These are phyloP conservation scores for Pseudococcus viburni DNA, from an alignment of 2,888 invertebrate species.

Conservation along the genomic window DNA sequence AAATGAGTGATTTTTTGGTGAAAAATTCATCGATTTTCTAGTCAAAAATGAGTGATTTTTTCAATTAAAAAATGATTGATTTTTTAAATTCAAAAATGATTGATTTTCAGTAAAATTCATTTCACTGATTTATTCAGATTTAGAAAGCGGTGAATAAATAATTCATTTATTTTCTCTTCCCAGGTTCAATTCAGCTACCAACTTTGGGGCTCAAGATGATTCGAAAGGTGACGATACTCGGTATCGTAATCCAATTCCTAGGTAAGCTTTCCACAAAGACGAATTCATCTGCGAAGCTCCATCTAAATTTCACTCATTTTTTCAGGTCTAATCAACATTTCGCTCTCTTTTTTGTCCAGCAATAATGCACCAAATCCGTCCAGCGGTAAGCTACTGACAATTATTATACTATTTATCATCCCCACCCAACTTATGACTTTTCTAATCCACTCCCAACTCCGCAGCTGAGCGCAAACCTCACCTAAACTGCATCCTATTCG, in stretches of 20 bases:
- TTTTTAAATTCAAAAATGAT: too few species aligned
- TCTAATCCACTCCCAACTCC: neutral
- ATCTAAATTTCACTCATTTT: neutral
- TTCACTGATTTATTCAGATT: too few species aligned
- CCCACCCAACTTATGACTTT: neutral
- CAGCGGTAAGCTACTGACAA: neutral
- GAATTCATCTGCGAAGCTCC: neutral
- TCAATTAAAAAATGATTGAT: too few species aligned
- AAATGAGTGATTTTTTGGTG: too few species aligned
- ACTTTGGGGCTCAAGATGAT: neutral
- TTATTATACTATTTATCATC: neutral
- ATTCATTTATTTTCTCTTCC: neutral
- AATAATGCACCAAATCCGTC: neutral
- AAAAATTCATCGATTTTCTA: too few species aligned
- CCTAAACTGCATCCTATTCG: constrained; percentile 37
- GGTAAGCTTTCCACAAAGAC: neutral
- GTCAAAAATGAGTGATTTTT: too few species aligned
- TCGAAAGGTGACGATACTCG: neutral
- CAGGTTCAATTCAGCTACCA: neutral
- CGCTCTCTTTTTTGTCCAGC: neutral
- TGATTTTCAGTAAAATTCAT: too few species aligned
- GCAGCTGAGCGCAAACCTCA: neutral
- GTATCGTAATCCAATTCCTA: neutral
- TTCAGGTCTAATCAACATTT: neutral
- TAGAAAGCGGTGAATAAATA: too few species aligned